Base-by-base conservation (phyloP, 1,140 invertebrate species). In the Drosophila prosaltans region DNA sequence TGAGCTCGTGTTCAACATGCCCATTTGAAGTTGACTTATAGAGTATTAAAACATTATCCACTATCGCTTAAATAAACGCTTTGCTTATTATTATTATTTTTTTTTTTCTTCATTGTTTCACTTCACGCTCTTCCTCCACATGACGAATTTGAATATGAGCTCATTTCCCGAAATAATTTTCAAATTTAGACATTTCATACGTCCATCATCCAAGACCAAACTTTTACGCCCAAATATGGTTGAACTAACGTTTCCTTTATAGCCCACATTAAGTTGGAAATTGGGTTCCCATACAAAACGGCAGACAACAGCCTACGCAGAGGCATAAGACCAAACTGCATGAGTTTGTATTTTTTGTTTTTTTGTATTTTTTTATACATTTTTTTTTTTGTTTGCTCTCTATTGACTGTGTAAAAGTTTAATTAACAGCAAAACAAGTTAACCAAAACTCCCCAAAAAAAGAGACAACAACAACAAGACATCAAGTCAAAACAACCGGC, bases 171-270 rank as follows among this genome's bases (percentile, higher is more conserved):
- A 68, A 80, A 59, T 59, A 39, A 59, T 59, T 59, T 51, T 40
- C 16, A 59, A 40, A 67, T 74, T 78, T 74, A 72, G 75, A 78
- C 74, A 77, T 71, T 71, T 77, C 43, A 70, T 54, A 57, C 39
- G 73, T 70, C 74, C 74, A 82, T 80, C 57, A 64, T 24, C 8
- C 45, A 51, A 65, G 54, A 36, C 36, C 32, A 58, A 75, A 68
- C 77, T 88, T 88, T 89, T 80, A 88, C 83, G 80, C 83, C 83
- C 83, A 88, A 89, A 89, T 83, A 80, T 68, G 83, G 62, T 54
- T 48, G 43, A 65, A 28, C 59, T 41, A 76, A 39, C 68, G 73
- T 85, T 88, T 89, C 83, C 84, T 88, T 89, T 89, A 51, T 51
- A 80, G 83, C 83, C 83, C 83, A 88, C 83, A 89, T 74, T 39